phyloP scores from a whole-genome alignment of 2,797 vertebrate species.

The Diplodus puntazzo region DNA sequence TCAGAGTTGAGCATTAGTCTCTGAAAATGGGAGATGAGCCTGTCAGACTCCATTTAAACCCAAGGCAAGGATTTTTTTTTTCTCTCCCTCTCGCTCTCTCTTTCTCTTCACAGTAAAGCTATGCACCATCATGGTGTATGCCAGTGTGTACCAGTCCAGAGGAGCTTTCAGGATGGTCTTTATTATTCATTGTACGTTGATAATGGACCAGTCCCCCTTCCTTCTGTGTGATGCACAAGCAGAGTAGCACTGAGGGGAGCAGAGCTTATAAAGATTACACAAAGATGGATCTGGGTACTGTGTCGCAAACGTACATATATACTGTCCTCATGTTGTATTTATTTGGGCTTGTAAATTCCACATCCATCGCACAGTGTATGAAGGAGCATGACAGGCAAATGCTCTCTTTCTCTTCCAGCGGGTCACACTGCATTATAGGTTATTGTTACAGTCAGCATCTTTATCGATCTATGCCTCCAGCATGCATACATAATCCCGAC shows the following conservation, averaged over 20 bases:
- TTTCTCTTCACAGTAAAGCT: slow-evolving; percentile 40
- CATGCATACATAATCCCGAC: slow-evolving; percentile 11
- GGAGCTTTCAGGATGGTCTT: slow-evolving; percentile 62
- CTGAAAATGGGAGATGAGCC: slow-evolving; percentile 55
- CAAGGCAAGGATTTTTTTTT: slow-evolving; percentile 24
- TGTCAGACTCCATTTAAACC: slow-evolving; percentile 66
- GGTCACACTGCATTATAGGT: slow-evolving; percentile 19
- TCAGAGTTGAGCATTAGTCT: slow-evolving; percentile 59
- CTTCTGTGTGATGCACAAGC: slow-evolving; percentile 20
- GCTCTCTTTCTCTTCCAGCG: slow-evolving; percentile 4
- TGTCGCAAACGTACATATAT: background rate
- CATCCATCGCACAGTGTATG: slow-evolving; percentile 12
- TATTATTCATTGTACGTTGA: slow-evolving; percentile 73
- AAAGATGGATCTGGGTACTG: background rate
- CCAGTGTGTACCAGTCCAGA: slow-evolving; percentile 17
- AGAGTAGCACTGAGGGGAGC: slow-evolving; percentile 20
- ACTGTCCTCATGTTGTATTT: slow-evolving; percentile 8
- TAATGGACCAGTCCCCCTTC: slow-evolving; percentile 53
- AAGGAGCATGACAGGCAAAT: slow-evolving; percentile 7
- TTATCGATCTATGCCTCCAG: slow-evolving; percentile 32
- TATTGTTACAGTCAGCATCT: slow-evolving; percentile 46
- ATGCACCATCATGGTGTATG: slow-evolving; percentile 1
- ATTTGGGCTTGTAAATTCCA: slow-evolving; percentile 13
- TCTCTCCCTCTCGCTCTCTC: background rate
- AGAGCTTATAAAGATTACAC: background rate